phyloP scores from a whole-genome alignment of 2,113 vertebrate genomes.

The Archocentrus centrarchus region DNA sequence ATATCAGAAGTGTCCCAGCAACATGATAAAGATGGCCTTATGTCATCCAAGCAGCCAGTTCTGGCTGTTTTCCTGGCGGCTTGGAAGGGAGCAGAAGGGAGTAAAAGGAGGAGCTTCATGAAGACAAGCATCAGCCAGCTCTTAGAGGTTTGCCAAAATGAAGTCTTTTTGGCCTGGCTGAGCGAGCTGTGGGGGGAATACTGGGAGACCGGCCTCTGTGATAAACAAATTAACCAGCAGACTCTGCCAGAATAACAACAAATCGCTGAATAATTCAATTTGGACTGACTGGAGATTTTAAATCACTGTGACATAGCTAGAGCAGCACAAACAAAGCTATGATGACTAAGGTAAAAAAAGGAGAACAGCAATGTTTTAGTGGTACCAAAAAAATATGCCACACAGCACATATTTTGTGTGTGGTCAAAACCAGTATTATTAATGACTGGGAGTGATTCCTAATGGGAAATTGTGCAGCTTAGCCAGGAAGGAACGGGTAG shows the following conservation, averaged over 20 bases:
- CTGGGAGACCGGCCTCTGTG: conserved; percentile 44
- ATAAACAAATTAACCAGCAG: conserved; percentile 69
- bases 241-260: conserved; percentile 62
- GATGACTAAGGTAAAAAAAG: background rate
- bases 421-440: background rate
- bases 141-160: conserved; percentile 55
- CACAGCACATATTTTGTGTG: background rate
- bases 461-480: conserved; percentile 6
- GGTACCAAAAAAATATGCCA: background rate
- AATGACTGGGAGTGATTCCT: background rate
- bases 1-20: conserved; percentile 20
- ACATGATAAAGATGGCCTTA: conserved; percentile 35
- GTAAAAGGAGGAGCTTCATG: conserved; percentile 29
- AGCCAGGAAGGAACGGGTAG: background rate
- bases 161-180: conserved; percentile 50
- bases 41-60: conserved; percentile 38
- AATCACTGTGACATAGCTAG: conserved; percentile 6
- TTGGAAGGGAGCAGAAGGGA: conserved; percentile 13
- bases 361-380: background rate
- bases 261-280: conserved; percentile 63
- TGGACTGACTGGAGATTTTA: conserved; percentile 44
- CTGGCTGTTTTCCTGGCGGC: conserved; percentile 34
- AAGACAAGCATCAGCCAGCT: conserved; percentile 41
- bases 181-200: conserved; percentile 14
- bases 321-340: conserved; percentile 8